These are phyloP conservation scores for Opisthograptis luteolata DNA, from an alignment of 2,888 invertebrate genomes.

Conservation along the genomic window DNA sequence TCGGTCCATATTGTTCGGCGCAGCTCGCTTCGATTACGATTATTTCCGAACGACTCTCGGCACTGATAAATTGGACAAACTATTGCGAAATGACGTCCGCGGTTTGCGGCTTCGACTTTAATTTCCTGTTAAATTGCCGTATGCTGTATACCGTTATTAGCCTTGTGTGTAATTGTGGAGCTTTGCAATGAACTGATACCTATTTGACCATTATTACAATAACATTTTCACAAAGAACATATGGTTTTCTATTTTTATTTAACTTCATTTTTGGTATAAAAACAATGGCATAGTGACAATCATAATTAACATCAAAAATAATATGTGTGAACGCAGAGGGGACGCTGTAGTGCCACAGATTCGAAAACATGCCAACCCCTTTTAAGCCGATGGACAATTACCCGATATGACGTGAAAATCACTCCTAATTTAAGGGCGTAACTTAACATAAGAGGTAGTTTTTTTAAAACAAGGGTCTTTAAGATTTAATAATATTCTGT, in stretches of 20 bases:
- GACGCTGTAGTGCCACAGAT: background rate
- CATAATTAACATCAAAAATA: no score
- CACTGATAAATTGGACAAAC: constrained; percentile 83
- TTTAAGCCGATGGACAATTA: background rate
- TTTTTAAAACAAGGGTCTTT: no score
- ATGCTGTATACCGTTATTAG: constrained; percentile 45
- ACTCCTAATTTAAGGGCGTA: background rate
- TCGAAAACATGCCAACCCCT: constrained; percentile 12
- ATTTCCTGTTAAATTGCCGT: constrained; percentile 71
- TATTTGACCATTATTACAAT: no score
- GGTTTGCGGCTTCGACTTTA: constrained; percentile 69
- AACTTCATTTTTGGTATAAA: no score
- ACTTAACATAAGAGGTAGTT: background rate
- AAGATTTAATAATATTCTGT: no score
- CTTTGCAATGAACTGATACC: constrained; percentile 41
- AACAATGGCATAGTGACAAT: no score
- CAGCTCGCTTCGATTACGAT: constrained; percentile 82
- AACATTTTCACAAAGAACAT: no score
- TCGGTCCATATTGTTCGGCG: constrained; percentile 83
- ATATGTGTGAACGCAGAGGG: background rate
- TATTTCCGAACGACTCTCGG: constrained; percentile 79
- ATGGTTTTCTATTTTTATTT: no score
- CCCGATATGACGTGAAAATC: constrained; percentile 3
- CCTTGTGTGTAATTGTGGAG: constrained; percentile 46
- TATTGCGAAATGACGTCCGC: constrained; percentile 79